These are phyloP conservation scores for Hartigia nigra DNA, from an alignment of 2,888 invertebrate species.

Conservation along the genomic window DNA sequence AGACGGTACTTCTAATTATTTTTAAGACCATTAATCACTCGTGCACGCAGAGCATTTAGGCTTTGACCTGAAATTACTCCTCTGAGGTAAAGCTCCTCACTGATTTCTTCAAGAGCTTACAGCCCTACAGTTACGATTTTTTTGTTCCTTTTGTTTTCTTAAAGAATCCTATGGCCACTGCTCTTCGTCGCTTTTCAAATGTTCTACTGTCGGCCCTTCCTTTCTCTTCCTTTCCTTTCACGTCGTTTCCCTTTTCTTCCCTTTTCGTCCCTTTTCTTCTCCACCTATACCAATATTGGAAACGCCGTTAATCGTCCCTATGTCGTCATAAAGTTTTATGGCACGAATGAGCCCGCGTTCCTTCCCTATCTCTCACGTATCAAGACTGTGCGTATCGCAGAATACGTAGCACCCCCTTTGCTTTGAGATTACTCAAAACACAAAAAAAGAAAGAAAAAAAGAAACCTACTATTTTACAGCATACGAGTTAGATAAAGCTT, in stretches of 20 bases:
- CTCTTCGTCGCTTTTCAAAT: neutral
- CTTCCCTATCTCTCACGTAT: constrained; percentile 10
- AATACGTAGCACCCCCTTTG: neutral
- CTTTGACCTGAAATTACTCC: constrained; percentile 31
- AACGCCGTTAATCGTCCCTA: neutral
- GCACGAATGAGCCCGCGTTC: constrained; percentile 7
- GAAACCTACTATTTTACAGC: constrained; percentile 27
- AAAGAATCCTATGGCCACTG: neutral
- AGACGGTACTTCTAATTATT: constrained; percentile 33
- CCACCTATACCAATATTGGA: neutral
- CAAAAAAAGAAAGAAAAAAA: neutral
- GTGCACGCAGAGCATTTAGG: constrained; percentile 11
- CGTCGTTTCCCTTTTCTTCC: constrained; percentile 1
- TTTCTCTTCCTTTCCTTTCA: neutral
- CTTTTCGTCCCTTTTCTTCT: neutral
- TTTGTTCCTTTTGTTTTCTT: neutral
- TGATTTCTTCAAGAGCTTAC: constrained; percentile 19
- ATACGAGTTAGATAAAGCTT: constrained; percentile 34
- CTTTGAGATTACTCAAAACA: neutral
- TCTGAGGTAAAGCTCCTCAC: constrained; percentile 18
- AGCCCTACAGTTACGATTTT: neutral
- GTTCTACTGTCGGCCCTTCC: constrained; percentile 9
- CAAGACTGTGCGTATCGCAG: neutral
- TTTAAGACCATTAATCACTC: constrained; percentile 38
- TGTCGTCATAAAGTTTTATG: neutral